Conservation (phyloP, 2,888 invertebrate species). For the Yponomeuta malinellus region DNA sequence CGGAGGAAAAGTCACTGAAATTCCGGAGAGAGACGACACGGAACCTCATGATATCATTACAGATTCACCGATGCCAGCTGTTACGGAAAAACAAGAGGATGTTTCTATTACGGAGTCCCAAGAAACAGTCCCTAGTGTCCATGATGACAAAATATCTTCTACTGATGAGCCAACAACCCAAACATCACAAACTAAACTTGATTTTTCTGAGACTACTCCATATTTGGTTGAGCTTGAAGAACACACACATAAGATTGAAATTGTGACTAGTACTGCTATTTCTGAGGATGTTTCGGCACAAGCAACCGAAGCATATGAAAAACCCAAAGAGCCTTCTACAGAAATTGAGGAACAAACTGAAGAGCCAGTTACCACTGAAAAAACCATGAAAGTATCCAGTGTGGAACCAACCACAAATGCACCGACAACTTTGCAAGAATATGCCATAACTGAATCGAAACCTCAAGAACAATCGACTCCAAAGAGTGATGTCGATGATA, state of each 20-base stretch:
- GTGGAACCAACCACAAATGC: not conserved
- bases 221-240: conserved; percentile 51
- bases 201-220: conserved; percentile 37
- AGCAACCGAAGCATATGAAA: conserved; percentile 34
- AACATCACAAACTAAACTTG: conserved; percentile 10
- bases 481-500: not conserved
- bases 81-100: conserved; percentile 14
- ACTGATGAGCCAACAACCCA: conserved; percentile 16
- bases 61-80: not conserved
- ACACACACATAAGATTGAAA: conserved; percentile 42
- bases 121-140: conserved; percentile 21
- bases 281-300: conserved; percentile 23
- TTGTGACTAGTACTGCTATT: conserved; percentile 25
- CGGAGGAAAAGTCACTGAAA: not conserved
- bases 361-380: not conserved
- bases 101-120: conserved; percentile 18
- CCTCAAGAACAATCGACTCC: not conserved
- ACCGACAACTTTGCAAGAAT: not conserved
- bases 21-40: not conserved
- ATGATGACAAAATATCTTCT: conserved; percentile 20
- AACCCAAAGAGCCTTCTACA: conserved; percentile 37
- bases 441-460: not conserved
- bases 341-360: not conserved
- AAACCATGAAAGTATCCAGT: not conserved
- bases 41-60: not conserved